These are phyloP conservation scores for Petromus typicus DNA, from an alignment of 2,113 vertebrate genomes.

Conservation along the genomic window DNA sequence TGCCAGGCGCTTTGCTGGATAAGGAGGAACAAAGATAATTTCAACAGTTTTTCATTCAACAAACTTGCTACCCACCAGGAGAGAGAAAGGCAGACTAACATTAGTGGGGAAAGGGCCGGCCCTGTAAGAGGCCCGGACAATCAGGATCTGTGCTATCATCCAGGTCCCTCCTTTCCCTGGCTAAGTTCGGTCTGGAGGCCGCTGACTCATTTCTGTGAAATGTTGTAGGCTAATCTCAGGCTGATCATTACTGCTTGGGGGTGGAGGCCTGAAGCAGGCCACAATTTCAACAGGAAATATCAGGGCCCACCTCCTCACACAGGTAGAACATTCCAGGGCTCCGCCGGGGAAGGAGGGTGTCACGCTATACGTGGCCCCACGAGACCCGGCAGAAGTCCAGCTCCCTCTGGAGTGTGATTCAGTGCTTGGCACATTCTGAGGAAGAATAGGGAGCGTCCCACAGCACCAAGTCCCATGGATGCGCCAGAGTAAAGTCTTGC, in stretches of 20 bases:
- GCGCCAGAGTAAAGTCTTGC: neutral
- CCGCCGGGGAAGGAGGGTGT: neutral
- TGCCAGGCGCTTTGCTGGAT: neutral
- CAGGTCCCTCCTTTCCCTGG: neutral
- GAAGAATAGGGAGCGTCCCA: neutral
- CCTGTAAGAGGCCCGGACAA: neutral
- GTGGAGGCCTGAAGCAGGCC: neutral
- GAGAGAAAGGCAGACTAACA: neutral
- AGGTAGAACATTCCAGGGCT: neutral
- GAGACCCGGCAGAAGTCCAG: neutral
- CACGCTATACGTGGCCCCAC: neutral
- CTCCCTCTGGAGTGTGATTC: neutral
- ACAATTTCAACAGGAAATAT: neutral
- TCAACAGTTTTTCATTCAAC: neutral
- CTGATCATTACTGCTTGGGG: neutral
- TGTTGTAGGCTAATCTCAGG: neutral
- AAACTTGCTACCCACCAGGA: neutral
- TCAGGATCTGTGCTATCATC: neutral
- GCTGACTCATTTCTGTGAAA: slow-evolving; percentile 7
- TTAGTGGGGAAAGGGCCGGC: neutral
- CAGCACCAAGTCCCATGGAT: neutral
- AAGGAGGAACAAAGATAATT: neutral
- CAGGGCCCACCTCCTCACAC: neutral
- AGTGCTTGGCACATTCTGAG: neutral
- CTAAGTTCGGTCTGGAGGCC: neutral